Evolutionary conservation across 2,113 vertebrate genomes (phyloP).

Genomic region (Casuarius casuarius): DNA sequence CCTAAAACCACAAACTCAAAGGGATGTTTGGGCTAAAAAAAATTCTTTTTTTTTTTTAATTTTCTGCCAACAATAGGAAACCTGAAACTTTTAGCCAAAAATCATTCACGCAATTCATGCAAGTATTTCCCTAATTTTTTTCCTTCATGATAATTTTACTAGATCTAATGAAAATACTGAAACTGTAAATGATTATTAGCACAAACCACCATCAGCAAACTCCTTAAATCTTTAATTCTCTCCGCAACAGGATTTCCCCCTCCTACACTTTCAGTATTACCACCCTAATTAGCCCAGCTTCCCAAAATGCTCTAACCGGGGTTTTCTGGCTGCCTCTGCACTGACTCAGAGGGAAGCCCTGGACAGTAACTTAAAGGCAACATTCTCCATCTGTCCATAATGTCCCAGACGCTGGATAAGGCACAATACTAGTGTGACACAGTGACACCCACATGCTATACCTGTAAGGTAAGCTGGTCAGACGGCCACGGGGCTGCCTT

Average conservation of each 20-base stretch:
- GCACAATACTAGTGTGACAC: neutral
- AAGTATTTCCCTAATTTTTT: neutral
- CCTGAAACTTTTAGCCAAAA: neutral
- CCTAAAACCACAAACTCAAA: neutral
- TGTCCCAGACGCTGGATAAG: neutral
- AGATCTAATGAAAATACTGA: neutral
- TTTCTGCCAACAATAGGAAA: neutral
- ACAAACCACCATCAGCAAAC: neutral
- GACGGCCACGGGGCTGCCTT: neutral
- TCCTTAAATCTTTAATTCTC: neutral
- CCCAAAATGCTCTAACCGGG: neutral
- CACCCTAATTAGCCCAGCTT: neutral
- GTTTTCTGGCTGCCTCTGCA: neutral
- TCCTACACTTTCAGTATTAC: neutral
- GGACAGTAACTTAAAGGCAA: neutral
- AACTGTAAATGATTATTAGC: neutral
- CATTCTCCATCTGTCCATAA: neutral
- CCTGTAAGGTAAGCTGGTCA: neutral
- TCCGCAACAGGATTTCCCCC: neutral
- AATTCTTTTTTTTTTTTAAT: neutral
- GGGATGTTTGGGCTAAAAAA: neutral
- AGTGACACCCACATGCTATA: fast-evolving
- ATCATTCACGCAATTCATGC: neutral
- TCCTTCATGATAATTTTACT: neutral
- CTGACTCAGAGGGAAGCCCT: neutral